Percentiles rank a stretch among this genome's conserved stretches.
phyloP scores from a whole-genome alignment of 30 jellyfish, hydroid and myxozoan genomes.

The Turritopsis rubra region DNA sequence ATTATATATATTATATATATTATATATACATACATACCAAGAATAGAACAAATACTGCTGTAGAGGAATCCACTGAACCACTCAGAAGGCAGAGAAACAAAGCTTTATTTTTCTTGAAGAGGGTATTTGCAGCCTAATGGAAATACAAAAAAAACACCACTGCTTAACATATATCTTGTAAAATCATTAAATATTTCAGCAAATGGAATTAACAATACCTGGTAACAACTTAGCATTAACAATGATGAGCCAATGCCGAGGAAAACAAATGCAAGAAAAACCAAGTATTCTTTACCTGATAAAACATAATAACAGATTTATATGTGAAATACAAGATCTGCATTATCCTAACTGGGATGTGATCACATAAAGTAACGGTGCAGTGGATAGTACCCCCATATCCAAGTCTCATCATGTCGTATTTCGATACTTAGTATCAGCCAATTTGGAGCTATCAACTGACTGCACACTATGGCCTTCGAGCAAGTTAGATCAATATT shows the following conservation, averaged over 20 bases:
- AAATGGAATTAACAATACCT: neutral
- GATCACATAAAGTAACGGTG: too few species aligned
- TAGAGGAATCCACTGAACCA: slow-evolving; percentile 27
- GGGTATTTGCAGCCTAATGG: slow-evolving; percentile 6
- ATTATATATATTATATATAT: too few species aligned
- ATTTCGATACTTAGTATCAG: too few species aligned
- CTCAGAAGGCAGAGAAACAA: slow-evolving; percentile 14
- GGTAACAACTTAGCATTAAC: slow-evolving; percentile 7
- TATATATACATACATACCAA: too few species aligned
- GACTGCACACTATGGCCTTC: too few species aligned
- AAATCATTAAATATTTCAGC: neutral
- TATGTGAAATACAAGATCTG: neutral
- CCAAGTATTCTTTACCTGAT: slow-evolving; percentile 5
- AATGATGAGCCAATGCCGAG: slow-evolving; percentile 13
- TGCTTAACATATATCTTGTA: neutral
- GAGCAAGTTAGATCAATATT: too few species aligned
- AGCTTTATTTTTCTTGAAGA: slow-evolving; percentile 15
- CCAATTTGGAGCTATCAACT: too few species aligned
- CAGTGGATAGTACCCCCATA: too few species aligned
- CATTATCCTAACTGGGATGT: too few species aligned
- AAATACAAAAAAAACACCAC: neutral
- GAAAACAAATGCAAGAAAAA: slow-evolving; percentile 14
- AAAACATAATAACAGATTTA: neutral
- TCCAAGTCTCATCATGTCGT: too few species aligned
- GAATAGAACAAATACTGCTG: slow-evolving; percentile 19